A percentile compares a stretch with the other conserved stretches of the same genome.
Conservation (phyloP, 2,113 vertebrate species). For the Odontophorus gujanensis region DNA sequence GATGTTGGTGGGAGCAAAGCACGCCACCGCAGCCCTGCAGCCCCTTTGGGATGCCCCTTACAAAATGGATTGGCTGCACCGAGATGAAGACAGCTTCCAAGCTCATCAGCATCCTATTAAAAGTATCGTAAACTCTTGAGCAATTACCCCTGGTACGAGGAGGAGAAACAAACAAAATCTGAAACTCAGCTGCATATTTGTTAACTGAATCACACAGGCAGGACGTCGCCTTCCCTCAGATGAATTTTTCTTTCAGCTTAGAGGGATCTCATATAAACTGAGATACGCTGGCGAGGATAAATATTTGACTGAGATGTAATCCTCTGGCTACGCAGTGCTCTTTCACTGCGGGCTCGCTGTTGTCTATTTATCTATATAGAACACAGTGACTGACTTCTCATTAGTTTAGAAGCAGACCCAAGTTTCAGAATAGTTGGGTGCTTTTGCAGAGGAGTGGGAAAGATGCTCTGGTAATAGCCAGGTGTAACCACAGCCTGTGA, state of each 20-base stretch:
- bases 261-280: background rate
- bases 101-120: background rate
- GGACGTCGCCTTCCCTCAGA: background rate
- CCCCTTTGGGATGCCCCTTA: background rate
- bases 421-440: background rate
- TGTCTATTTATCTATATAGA: background rate
- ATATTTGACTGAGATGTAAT: background rate
- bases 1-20: background rate
- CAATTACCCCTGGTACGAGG: background rate
- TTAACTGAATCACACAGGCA: background rate
- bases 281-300: background rate
- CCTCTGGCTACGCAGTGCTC: background rate
- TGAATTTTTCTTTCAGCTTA: background rate
- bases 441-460: background rate
- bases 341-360: background rate
- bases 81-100: background rate
- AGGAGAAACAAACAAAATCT: background rate
- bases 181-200: background rate
- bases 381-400: background rate
- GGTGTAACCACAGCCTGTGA: background rate
- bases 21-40: accelerated
- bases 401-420: background rate
- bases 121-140: background rate
- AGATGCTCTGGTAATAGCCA: background rate
- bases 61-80: background rate